Evolutionary conservation across 2,797 vertebrate genomes (phyloP), one percentile per base, ranked within the genome.

Genomic region (Hippopotamyrus pictus): DNA sequence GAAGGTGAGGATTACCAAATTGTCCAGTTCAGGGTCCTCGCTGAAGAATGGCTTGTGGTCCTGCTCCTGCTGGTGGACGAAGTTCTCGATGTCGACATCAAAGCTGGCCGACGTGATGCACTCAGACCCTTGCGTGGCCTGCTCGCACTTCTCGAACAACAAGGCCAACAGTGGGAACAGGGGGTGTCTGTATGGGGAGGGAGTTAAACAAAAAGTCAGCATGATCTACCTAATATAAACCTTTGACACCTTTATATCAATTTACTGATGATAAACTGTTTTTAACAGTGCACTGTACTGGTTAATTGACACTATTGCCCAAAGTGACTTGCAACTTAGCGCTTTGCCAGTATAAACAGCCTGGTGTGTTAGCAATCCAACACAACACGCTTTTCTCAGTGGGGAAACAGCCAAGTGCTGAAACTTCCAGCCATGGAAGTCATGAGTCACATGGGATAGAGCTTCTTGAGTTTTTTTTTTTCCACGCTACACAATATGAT

Each of bases 71-170:
- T 99, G 98, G 94, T 99, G 98, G 91, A 99, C 98, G 11, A 99
- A 99, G 95, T 99, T 99, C 93, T 99, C 98, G 0, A 99, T 99
- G 94, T 99, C 98, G 0, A 99, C 98, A 7, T 99, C 98, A n/a
- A 99, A 99, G 96, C 98, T 99, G 95, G 98, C 98, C 0, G 98
- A 99, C 41, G 98, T 99, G 95, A 99, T 99, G 96, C 98, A 99
- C 94, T 99, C 98, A 0, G 98, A 99, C 90, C 98, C 98, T 94
- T 99, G 98, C 0, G 98, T 99, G 25, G 98, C 98, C 95, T 99
- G 98, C 93, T 99, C 98, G 14, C 98, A 99, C 91, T 99, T 99
- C 95, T 99, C 98, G 93, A 99, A 99, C 93, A 99, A 95, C 94
- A 99, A 91, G 0, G 98, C 98, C 94, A 99, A 96, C 92, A 99